Conservation (phyloP, 2,888 invertebrate genomes). For the Hydrotaea cyrtoneurina region DNA sequence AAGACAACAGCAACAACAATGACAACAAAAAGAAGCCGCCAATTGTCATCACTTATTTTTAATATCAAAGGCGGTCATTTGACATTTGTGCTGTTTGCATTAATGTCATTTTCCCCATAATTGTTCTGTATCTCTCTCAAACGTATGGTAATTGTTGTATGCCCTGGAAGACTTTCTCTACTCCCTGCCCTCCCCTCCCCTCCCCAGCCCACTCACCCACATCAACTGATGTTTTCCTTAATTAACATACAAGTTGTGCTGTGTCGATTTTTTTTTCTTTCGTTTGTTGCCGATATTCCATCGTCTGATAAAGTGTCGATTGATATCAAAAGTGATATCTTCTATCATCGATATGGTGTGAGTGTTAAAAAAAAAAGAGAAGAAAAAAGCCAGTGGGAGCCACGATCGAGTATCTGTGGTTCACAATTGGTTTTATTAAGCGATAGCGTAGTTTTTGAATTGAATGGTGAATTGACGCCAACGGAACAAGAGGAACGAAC, state of each 20-base stretch:
- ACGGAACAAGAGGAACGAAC: no score
- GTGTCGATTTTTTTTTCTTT: no score
- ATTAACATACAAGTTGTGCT: constrained; percentile 48
- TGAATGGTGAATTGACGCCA: no score
- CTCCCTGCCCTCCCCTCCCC: not conserved
- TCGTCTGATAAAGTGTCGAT: not conserved
- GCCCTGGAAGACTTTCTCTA: constrained; percentile 44
- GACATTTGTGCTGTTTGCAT: constrained; percentile 16
- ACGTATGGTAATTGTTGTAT: constrained; percentile 42
- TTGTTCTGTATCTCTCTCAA: constrained; percentile 41
- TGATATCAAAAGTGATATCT: not conserved
- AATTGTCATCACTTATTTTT: constrained; percentile 47
- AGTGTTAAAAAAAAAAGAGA: not conserved
- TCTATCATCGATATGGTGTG: not conserved
- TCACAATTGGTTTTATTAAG: constrained; percentile 2
- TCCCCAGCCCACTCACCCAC: constrained; percentile 18
- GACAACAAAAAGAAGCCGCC: constrained; percentile 69
- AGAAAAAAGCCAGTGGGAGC: no score
- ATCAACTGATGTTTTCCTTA: constrained; percentile 38
- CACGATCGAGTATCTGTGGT: not conserved
- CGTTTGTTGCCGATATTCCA: no score
- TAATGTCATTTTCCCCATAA: constrained; percentile 23
- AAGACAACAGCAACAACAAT: not conserved
- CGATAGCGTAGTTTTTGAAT: not conserved
- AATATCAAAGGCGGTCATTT: constrained; percentile 64